These are phyloP conservation scores for Xestia xanthographa DNA, from an alignment of 2,888 invertebrate species.

Conservation along the genomic window DNA sequence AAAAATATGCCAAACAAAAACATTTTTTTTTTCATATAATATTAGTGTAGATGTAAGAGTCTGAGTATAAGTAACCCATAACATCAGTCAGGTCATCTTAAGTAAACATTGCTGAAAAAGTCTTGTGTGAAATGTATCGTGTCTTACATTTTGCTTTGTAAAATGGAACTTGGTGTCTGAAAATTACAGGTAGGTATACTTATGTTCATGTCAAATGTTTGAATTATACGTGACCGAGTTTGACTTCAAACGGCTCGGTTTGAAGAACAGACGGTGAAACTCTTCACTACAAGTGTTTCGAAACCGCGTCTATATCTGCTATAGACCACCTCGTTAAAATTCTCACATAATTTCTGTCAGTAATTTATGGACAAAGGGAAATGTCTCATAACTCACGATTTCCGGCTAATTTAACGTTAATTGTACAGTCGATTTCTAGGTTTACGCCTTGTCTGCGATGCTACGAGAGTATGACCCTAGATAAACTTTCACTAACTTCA, in stretches of 20 bases:
- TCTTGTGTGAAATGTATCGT: not conserved
- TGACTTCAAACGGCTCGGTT: conserved; percentile 58
- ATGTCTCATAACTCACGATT: conserved; percentile 44
- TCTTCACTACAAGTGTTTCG: conserved; percentile 52
- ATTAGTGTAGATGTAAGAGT: conserved; percentile 7
- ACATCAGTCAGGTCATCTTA: not conserved
- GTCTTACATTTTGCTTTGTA: not conserved
- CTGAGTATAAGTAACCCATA: not conserved
- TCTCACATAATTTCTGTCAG: conserved; percentile 54
- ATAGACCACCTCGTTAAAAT: conserved; percentile 55
- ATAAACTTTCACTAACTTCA: conserved; percentile 25
- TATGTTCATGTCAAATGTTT: conserved; percentile 35
- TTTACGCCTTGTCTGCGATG: conserved; percentile 15
- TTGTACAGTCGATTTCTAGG: conserved; percentile 27
- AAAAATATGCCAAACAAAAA: conserved; percentile 18
- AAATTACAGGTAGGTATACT: conserved; percentile 13
- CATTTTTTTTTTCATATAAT: not conserved
- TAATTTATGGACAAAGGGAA: conserved; percentile 55
- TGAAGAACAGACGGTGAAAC: conserved; percentile 43
- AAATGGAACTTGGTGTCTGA: conserved; percentile 19
- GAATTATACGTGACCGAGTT: conserved; percentile 53
- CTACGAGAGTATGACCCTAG: conserved; percentile 11
- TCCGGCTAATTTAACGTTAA: conserved; percentile 37
- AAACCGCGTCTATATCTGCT: conserved; percentile 50
- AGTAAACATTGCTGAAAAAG: conserved; percentile 5